Percentiles rank a stretch among this genome's conserved stretches.
phyloP scores from a whole-genome alignment of 2,888 invertebrate genomes.

The Sphaerophoria rueppellii region DNA sequence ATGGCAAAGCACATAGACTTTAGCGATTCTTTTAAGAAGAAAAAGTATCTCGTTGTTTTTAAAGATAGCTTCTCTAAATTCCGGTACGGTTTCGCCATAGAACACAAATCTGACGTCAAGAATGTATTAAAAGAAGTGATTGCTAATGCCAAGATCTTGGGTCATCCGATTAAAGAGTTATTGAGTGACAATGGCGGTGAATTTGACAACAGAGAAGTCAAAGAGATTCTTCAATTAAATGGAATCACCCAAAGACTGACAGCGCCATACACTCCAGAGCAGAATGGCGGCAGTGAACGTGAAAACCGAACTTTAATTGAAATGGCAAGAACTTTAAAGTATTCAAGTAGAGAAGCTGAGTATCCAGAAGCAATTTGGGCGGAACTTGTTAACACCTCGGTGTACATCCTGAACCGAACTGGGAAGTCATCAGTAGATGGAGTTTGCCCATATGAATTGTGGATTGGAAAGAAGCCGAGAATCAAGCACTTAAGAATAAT shows the following conservation, averaged over 20 bases:
- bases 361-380: slow-evolving; percentile 5
- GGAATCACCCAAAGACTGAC: slow-evolving; percentile 55
- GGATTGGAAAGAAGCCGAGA: too few relatives aligned
- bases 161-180: slow-evolving; percentile 31
- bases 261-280: slow-evolving; percentile 56
- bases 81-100: too few relatives aligned
- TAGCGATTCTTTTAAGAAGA: slow-evolving; percentile 36
- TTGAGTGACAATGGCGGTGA: slow-evolving; percentile 51
- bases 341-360: background rate
- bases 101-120: too few relatives aligned
- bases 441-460: background rate
- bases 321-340: slow-evolving; percentile 1
- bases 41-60: background rate
- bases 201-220: slow-evolving; percentile 41
- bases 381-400: background rate
- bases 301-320: background rate
- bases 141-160: slow-evolving; percentile 10
- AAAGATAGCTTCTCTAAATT: too few relatives aligned
- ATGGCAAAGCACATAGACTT: slow-evolving; percentile 16
- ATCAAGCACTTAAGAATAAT: too few relatives aligned
- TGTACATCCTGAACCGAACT: background rate
- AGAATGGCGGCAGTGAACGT: slow-evolving; percentile 36
- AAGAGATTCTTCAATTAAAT: slow-evolving; percentile 13
- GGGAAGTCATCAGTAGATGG: background rate
- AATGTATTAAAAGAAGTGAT: background rate